Evolutionary conservation across 2,888 invertebrate genomes (phyloP), one percentile per base, ranked within the genome.

Genomic region (Ophion obscuratus): DNA sequence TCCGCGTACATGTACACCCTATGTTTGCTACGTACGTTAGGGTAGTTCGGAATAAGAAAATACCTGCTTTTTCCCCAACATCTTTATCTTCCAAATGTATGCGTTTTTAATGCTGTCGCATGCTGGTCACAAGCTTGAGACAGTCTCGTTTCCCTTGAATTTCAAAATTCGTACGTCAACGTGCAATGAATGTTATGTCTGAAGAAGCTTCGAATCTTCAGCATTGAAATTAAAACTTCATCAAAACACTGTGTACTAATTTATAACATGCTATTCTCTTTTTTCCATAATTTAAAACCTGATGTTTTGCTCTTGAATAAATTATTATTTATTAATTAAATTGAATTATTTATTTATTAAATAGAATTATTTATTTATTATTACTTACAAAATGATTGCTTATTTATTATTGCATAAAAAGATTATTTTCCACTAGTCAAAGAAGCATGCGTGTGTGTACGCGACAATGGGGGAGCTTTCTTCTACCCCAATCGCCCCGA

Each of bases 1-100:
- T 89, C 87, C 87, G 85, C 80, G 83, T 83, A 83, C 81, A 81
- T 5, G 53, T 81, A 62, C 80, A 79, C 70, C 67, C 68, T 81
- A 44, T 59, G 62, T 44, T 59, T 67, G 14, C 57, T 59, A 31
- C 20, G 31, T 59, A 59, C 67, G 67, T 7, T 36, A 40, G 57
- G 57, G 40, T 40, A 67, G 24, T 67, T 67, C 14, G 9, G 66
- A 57, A 66, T 47, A 71, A 27, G 24, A 47, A 47, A 20, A 24
- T 24, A 24, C 36, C 14, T 27, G 11, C 14, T 66, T 61, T 24
- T 24, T 24, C 2, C 24, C 61, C 20, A 24, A 14, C 61, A 24
- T 17, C 14, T 53, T 53, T 40, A 40, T 40, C 40, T 53, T 2
- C 53, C 53, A 53, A 53, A 17, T 53, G 53, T 53, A 17, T 53